Conservation (phyloP, 92 coral and sea anemone species). For the Plumapathes pennacea region DNA sequence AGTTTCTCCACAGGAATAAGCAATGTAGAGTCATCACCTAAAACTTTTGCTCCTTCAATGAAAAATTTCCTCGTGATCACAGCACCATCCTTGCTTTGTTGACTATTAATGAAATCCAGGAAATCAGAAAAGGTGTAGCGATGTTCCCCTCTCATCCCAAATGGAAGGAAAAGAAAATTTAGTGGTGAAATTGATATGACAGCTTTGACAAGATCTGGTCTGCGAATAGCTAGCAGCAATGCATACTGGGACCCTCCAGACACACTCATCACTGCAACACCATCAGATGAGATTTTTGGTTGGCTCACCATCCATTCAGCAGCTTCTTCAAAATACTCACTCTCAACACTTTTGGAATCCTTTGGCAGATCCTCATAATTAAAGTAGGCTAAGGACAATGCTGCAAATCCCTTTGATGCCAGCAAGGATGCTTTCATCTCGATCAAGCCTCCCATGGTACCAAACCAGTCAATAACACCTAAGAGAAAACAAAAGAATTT, state of each 20-base stretch:
- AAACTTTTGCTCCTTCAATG: no score
- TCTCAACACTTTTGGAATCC: slow-evolving; percentile 34
- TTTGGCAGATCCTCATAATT: slow-evolving; percentile 65
- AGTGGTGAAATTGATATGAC: slow-evolving; percentile 68
- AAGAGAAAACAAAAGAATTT: no score
- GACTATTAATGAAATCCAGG: slow-evolving; percentile 47
- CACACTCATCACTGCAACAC: slow-evolving; percentile 74
- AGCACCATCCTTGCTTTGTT: slow-evolving; percentile 26
- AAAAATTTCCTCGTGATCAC: slow-evolving; percentile 36
- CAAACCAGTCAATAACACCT: slow-evolving; percentile 81
- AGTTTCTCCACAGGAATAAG: slow-evolving; percentile 65
- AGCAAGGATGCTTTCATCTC: slow-evolving; percentile 83
- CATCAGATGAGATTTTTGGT: slow-evolving; percentile 43
- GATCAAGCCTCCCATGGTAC: slow-evolving; percentile 68
- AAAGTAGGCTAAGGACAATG: slow-evolving; percentile 73
- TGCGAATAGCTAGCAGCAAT: slow-evolving; percentile 51
- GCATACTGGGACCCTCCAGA: slow-evolving; percentile 69
- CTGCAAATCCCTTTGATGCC: slow-evolving; percentile 76
- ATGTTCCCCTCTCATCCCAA: slow-evolving; percentile 18
- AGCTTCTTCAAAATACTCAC: slow-evolving; percentile 79
- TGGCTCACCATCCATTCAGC: slow-evolving; percentile 64
- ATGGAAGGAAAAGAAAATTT: slow-evolving; percentile 50
- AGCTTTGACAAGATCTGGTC: slow-evolving; percentile 58
- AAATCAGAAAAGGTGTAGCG: neutral
- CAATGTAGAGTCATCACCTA: slow-evolving; percentile 6